Base-by-base conservation (phyloP, 2,888 invertebrate genomes). In the Drosophila pseudotakahashii region DNA sequence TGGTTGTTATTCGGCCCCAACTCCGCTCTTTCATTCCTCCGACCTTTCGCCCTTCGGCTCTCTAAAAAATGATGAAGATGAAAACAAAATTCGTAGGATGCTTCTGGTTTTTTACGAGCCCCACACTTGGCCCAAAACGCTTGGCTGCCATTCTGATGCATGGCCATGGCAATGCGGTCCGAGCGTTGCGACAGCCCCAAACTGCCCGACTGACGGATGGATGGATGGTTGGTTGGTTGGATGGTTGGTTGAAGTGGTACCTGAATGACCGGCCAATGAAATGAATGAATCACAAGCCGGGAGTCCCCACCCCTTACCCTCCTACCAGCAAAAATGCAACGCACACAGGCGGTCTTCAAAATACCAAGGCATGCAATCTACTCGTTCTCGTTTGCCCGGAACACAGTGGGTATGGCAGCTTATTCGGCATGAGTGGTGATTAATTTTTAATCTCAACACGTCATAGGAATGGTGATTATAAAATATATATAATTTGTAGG, bases 111-210 rank as follows among this genome's bases (percentile, higher is more conserved):
- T 80, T 79, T 82, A 75, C 78, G 81, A 79, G 81, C 78, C 63
- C 81, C 78, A 72, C 80, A 85, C 80, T 85, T 82, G 86, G 79
- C 77, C 79, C 81, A 78, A 85, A 86, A 81, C 86, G 82, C 74
- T 81, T 81, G 83, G 73, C 75, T 82, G 85, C 83, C 75, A 73
- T 71, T 73, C 83, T 81, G 81, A 81, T 81, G 81, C 81, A 81
- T 82, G 78, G 85, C 75, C 57, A 73, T 81, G 85, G 85, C 85
- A 85, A 86, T 83, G 86, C 86, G 86, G 86, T 81, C 67, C 79
- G 83, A 81, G 73, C 73, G 63, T 64, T 83, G 83, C 82, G 82
- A 86, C 86, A 82, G 83, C 70, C 52, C 53, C 54, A 54, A 64
- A 59, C 64, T 39, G 44, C 26, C 51, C 51, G 32, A 55, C 72